phyloP scores from a whole-genome alignment of 2,113 vertebrate species.

The Malurus alboscapulatus region DNA sequence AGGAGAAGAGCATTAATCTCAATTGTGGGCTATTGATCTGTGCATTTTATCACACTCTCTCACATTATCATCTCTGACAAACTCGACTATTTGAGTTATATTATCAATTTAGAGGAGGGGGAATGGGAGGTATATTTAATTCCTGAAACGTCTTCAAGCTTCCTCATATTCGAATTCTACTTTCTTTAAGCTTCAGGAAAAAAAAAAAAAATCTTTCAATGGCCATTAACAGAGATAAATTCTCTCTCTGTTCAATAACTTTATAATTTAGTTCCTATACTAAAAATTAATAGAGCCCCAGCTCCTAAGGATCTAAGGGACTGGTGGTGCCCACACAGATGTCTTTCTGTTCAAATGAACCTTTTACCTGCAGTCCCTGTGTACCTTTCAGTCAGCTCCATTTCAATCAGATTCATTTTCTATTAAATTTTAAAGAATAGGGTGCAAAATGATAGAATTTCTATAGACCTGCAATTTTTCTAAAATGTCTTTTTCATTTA shows the following conservation, averaged over 20 bases:
- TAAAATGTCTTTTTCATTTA: slow-evolving; percentile 65
- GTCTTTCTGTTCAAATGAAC: slow-evolving; percentile 51
- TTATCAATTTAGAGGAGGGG: background rate
- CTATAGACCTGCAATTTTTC: slow-evolving; percentile 35
- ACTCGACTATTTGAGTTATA: background rate
- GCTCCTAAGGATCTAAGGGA: slow-evolving; percentile 39
- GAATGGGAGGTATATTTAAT: slow-evolving; percentile 15
- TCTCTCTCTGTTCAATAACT: slow-evolving; percentile 60
- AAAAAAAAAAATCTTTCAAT: slow-evolving; percentile 33
- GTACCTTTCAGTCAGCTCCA: slow-evolving; percentile 43
- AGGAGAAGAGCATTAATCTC: background rate
- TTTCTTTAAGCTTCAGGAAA: background rate
- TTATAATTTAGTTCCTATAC: slow-evolving; percentile 61
- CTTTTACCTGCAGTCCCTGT: slow-evolving; percentile 33
- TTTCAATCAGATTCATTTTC: slow-evolving; percentile 64
- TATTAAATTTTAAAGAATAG: slow-evolving; percentile 62
- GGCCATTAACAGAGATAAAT: slow-evolving; percentile 52
- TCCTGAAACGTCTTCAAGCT: background rate
- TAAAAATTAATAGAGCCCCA: slow-evolving; percentile 63
- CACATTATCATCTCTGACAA: background rate
- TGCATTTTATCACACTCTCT: background rate
- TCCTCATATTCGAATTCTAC: background rate
- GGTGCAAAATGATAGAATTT: slow-evolving; percentile 55
- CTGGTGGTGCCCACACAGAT: slow-evolving; percentile 7
- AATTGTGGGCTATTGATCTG: background rate